Evolutionary conservation across 1,140 invertebrate species (phyloP), one percentile per base, ranked within the genome.

Genomic region (Schlechtendalia chinensis): DNA sequence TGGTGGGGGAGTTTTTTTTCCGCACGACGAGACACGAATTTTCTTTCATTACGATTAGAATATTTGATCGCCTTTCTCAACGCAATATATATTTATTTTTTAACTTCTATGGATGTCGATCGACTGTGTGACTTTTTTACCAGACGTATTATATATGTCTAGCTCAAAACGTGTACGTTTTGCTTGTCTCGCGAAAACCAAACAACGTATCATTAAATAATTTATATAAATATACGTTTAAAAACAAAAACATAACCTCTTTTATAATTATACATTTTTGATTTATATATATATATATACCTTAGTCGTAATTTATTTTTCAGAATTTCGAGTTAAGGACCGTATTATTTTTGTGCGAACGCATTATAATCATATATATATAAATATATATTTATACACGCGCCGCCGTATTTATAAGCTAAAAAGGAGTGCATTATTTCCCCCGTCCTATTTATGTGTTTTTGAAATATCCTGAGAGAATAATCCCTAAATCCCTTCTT

Each of bases 381-480:
- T 39, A 39, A 4, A 4, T 39, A 4, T 39, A 39, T 39, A 39
- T 8, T 4, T 8, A 39, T 8, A 39, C 32, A 39, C 32, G 8
- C 32, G 8, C 8, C 32, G 32, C 32, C 32, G 32, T 39, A 39
- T 39, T 39, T 50, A 6, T 67, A 67, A 67, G 63, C 63, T 67
- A 32, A 39, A 67, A 67, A 10, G 63, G 32, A 45, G 29, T n/a
- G 63, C n/a, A 69, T 69, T 47, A 69, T 69, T 69, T 69, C 47
- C 32, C n/a, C 39, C 45, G 32, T 67, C 22, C 39, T 24, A 24
- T 50, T 22, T 69, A 69, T 69, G 29, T n/a, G 63, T 69, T 45
- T 45, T 69, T 19, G 39, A 69, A 69, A 69, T 24, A 69, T 69
- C 65, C 39, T 16, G 39, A 47, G 65, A 69, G 45, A 69, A 24